Evolutionary conservation across 2,797 vertebrate species (phyloP).

Genomic region (Aphelocoma californica): DNA sequence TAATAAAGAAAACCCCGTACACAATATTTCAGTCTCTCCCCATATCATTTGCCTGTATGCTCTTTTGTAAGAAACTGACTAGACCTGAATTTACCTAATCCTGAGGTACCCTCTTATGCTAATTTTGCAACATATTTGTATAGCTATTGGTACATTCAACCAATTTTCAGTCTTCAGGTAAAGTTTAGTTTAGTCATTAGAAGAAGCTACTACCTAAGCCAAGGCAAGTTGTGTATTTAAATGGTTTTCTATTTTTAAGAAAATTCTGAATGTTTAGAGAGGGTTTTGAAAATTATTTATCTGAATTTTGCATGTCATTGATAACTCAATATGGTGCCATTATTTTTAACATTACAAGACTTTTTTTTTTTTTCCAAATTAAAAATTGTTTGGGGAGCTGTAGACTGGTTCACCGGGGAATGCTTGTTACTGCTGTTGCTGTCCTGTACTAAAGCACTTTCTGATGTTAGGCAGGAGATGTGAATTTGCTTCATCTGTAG

Average conservation of each 20-base stretch:
- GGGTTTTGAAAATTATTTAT: background rate
- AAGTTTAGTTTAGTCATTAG: background rate
- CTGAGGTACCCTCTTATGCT: background rate
- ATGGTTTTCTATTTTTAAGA: background rate
- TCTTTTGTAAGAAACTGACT: background rate
- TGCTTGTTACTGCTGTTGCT: background rate
- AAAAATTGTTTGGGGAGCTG: background rate
- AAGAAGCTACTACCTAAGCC: background rate
- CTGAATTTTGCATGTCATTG: background rate
- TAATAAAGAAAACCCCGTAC: background rate
- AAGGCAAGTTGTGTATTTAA: background rate
- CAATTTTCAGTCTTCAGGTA: background rate
- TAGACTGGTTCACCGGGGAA: accelerated
- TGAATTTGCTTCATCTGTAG: constrained; percentile 11
- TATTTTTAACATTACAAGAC: background rate
- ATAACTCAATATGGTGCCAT: background rate
- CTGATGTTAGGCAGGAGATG: background rate
- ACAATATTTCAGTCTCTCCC: background rate
- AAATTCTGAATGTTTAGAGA: background rate
- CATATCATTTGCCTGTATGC: background rate
- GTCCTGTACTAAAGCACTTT: background rate
- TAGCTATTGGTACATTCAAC: background rate
- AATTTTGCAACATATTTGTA: background rate
- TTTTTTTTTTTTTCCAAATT: background rate
- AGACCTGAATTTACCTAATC: background rate